Base-by-base conservation (phyloP, 2,888 invertebrate genomes). In the Pyrochroa serraticornis region DNA sequence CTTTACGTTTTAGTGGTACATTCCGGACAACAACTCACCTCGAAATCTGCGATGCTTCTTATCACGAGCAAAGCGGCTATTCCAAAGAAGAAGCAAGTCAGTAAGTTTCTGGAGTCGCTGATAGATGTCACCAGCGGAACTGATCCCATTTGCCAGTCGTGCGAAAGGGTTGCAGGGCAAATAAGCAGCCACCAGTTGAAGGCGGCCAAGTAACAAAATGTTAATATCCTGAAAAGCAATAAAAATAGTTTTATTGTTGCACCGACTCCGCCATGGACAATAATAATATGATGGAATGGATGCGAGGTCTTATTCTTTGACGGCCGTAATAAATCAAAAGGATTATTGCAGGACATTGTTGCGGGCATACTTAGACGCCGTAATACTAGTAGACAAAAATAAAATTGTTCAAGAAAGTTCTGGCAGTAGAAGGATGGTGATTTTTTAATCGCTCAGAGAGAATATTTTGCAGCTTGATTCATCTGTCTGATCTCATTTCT, bases 111-210 rank as follows among this genome's bases (percentile, higher is more conserved):
- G 1, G 82, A 81, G 75, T 93, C 93, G 70, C 84, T 83, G 9
- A 87, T 77, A 37, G 86, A 85, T 45, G 89, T 87, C 65, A 94
- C 83, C 58, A 93, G 81, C 13, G 92, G 91, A 60, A 94, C 87
- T 8, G 92, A 92, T 5, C 91, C 92, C 89, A 92, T 90, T 81
- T 93, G 93, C 93, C 93, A 94, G 78, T 94, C 94, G 75, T 93
- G 93, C 68, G 91, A 90, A 42, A 93, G 82, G 0, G 85, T 85
- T 71, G 86, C 84, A 0, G 93, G 93, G 64, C 88, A 90, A 49
- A 93, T 80, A n/a, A 93, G 81, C 60, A 94, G 79, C 90, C 91
- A 91, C 82, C 88, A 87, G 82, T 93, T 93, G 81, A 92, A 88
- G 1, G 89, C 89, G 5, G 91, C 89, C 73, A 94, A 80, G 80